Evolutionary conservation across 2,888 invertebrate species (phyloP), one percentile per base, ranked within the genome.

Genomic region (Rugalucina vietnamica): DNA sequence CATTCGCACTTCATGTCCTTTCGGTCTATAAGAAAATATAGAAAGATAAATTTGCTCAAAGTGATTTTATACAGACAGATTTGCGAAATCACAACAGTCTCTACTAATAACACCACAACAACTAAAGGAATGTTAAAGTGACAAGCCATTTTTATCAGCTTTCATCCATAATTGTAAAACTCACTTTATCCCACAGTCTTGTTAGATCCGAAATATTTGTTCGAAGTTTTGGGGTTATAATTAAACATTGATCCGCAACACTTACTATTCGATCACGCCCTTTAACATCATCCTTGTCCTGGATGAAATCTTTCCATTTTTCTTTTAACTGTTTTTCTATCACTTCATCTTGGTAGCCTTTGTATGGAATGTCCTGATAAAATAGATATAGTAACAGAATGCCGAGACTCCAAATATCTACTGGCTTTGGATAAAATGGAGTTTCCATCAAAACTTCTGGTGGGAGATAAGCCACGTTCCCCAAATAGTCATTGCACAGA

Each of bases 401-500:
- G 12, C 90, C 90, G 21, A 89, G 50, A 70, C 87, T 89, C 90
- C 90, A 90, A 14, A 90, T 57, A 70, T 90, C 90, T 0, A 87
- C 81, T 21, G 88, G 85, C 75, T 86, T 86, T 12, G 88, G 86
- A 4, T 80, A 82, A 76, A 88, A 88, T 74, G 86, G 86, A 37
- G 54, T 84, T 49, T 77, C 80, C 10, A 80, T 57, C 24, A 86
- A 50, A 14, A 88, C 84, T 50, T 88, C 86, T 14, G 85, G 88
- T 12, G 88, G 79, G 3, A 87, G 82, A 50, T 87, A 90, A 8
- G 85, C 83, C 0, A 81, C 54, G n/a, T 84, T 87, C 39, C 90
- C 90, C 12, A 90, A 77, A 54, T 83, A 90, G 70, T 90, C 90
- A 0, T 82, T 82, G 57, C 90, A 90, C 8, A 87, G 39, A n/a